Percentiles rank a stretch among this genome's conserved stretches.
phyloP scores from a whole-genome alignment of 2,113 vertebrate genomes.

The Scomber colias region DNA sequence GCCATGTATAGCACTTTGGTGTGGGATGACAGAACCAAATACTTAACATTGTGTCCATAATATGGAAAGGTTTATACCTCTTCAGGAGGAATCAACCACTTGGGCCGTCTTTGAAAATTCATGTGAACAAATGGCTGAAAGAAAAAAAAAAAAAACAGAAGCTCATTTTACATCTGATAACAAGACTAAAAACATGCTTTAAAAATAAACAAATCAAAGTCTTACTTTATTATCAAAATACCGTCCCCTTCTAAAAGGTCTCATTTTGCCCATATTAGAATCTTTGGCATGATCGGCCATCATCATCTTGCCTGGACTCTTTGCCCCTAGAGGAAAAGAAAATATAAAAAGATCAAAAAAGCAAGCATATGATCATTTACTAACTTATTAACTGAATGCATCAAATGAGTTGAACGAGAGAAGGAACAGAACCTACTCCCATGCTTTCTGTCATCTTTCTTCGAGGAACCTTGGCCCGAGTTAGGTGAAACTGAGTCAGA shows the following conservation, averaged over 20 bases:
- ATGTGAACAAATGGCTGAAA: slow-evolving; percentile 76
- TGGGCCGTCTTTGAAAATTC: slow-evolving; percentile 80
- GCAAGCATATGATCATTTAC: not conserved
- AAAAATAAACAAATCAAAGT: not conserved
- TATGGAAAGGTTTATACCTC: slow-evolving; percentile 66
- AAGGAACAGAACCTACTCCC: slow-evolving; percentile 85
- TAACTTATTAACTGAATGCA: not conserved
- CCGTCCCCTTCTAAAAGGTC: slow-evolving; percentile 89
- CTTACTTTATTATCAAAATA: slow-evolving; percentile 94
- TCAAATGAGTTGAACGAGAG: not conserved
- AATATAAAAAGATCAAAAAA: not conserved
- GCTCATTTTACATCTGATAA: not conserved
- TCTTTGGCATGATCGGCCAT: slow-evolving; percentile 89
- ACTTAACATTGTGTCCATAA: not conserved
- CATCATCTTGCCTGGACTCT: slow-evolving; percentile 91
- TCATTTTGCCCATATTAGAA: slow-evolving; percentile 83
- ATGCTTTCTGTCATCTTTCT: slow-evolving; percentile 95
- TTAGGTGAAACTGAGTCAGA: slow-evolving; percentile 85
- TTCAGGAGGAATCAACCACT: slow-evolving; percentile 84
- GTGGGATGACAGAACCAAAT: not conserved
- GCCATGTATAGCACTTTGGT: not conserved
- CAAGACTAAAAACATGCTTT: not conserved
- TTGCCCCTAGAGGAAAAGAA: slow-evolving; percentile 80
- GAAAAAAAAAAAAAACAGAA: slow-evolving; percentile 2
- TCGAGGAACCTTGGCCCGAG: slow-evolving; percentile 84